These are phyloP conservation scores for Lapara coniferarum DNA, from an alignment of 2,888 invertebrate species.

Conservation along the genomic window DNA sequence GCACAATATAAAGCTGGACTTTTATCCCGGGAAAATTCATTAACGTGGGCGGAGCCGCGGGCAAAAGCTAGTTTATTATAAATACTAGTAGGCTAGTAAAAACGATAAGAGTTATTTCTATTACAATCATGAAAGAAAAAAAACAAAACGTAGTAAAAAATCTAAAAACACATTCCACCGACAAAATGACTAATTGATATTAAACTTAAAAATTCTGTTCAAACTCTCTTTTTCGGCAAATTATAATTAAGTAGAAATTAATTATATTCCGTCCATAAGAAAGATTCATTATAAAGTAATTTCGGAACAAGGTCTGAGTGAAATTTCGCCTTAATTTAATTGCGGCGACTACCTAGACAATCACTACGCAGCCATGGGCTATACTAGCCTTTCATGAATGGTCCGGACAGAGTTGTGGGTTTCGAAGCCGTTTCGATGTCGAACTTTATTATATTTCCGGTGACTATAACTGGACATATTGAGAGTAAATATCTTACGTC, in stretches of 20 bases:
- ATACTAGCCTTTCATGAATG: background rate
- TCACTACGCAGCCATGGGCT: background rate
- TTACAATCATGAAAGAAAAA: too few species aligned
- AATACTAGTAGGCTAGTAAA: too few species aligned
- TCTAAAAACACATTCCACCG: too few species aligned
- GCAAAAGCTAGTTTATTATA: too few species aligned
- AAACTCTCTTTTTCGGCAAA: background rate
- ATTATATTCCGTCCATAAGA: conserved; percentile 15
- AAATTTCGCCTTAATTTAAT: background rate
- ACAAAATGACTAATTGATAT: too few species aligned
- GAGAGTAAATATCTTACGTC: too few species aligned
- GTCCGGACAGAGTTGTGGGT: background rate
- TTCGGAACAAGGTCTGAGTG: background rate
- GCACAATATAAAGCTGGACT: too few species aligned
- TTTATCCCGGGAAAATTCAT: too few species aligned
- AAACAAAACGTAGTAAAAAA: too few species aligned
- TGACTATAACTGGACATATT: too few species aligned
- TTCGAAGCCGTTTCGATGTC: background rate
- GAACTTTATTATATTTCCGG: background rate
- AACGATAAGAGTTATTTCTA: too few species aligned
- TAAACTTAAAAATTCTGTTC: background rate
- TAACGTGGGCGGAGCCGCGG: too few species aligned
- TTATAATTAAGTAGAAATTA: conserved; percentile 24
- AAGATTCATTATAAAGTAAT: conserved; percentile 24
- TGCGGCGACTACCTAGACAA: background rate